Percentiles rank a stretch among this genome's conserved stretches.
These are phyloP conservation scores for Aspidapion aeneum DNA, from an alignment of 2,888 invertebrate species.

Conservation along the genomic window DNA sequence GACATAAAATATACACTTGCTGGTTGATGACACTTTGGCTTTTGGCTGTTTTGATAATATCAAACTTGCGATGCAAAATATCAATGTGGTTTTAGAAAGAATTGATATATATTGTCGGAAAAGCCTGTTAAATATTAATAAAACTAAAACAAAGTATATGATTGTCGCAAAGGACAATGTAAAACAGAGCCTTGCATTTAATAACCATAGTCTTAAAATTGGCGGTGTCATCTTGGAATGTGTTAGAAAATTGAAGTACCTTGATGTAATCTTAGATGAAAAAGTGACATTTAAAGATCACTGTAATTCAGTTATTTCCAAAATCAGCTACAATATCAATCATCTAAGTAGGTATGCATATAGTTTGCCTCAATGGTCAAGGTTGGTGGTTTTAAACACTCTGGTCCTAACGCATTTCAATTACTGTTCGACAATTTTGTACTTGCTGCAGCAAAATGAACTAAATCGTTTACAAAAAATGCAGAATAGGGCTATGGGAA, in stretches of 20 bases:
- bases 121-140: slow-evolving; percentile 4
- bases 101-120: background rate
- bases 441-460: background rate
- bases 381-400: background rate
- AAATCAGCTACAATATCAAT: background rate
- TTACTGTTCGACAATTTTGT: background rate
- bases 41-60: background rate
- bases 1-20: background rate
- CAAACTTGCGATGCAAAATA: background rate
- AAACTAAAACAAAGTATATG: slow-evolving; percentile 8
- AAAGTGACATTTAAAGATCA: background rate
- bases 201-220: slow-evolving; percentile 7
- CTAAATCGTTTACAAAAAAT: background rate
- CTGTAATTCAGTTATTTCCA: background rate
- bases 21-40: slow-evolving; percentile 12
- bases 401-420: background rate
- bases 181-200: slow-evolving; percentile 8
- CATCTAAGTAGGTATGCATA: background rate
- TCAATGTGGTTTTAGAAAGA: background rate
- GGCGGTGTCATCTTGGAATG: background rate
- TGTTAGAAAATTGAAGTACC: background rate
- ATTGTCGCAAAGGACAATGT: slow-evolving; percentile 1
- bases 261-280: background rate
- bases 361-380: background rate
- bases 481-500: background rate